Percentiles rank a stretch among this genome's conserved stretches.
These are phyloP conservation scores for Agrotis exclamationis DNA, from an alignment of 2,888 invertebrate species.

Conservation along the genomic window DNA sequence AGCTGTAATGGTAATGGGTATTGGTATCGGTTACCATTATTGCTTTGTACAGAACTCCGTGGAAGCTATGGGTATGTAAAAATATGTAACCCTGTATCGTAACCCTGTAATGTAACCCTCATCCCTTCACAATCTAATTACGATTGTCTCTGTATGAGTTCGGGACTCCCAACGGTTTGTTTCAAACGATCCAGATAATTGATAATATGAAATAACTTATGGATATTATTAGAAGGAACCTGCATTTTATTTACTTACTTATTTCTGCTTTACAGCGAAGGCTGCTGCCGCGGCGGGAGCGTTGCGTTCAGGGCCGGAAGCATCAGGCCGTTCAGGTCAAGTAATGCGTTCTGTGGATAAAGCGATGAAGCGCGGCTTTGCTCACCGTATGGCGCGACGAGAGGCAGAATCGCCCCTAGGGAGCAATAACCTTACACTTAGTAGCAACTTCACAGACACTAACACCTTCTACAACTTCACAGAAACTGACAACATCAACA, in stretches of 20 bases:
- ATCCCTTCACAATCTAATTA: not conserved
- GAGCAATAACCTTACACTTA: slow-evolving; percentile 57
- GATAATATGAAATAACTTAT: not conserved
- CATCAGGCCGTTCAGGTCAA: slow-evolving; percentile 38
- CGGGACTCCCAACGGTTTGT: not conserved
- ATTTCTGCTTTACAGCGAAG: slow-evolving; percentile 68
- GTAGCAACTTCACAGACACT: slow-evolving; percentile 13
- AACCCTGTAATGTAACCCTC: slow-evolving; percentile 11
- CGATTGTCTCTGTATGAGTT: not conserved
- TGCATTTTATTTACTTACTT: not conserved
- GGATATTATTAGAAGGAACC: not conserved
- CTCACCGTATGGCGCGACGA: slow-evolving; percentile 74
- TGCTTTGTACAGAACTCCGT: slow-evolving; percentile 83
- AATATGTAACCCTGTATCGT: not conserved
- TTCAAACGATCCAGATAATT: not conserved
- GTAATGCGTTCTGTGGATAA: slow-evolving; percentile 77
- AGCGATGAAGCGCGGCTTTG: slow-evolving; percentile 74
- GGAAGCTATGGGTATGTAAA: slow-evolving; percentile 78
- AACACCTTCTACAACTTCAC: slow-evolving; percentile 9
- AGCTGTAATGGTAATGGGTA: slow-evolving; percentile 79
- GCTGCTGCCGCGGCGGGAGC: slow-evolving; percentile 77
- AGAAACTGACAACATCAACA: not conserved
- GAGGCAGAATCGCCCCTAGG: slow-evolving; percentile 66
- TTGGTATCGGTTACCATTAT: slow-evolving; percentile 87
- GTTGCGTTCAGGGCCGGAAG: slow-evolving; percentile 65